Percentiles rank a stretch among this genome's conserved stretches.
phyloP scores from a whole-genome alignment of 2,113 vertebrate genomes.

The Brachypodius melanocephalos region DNA sequence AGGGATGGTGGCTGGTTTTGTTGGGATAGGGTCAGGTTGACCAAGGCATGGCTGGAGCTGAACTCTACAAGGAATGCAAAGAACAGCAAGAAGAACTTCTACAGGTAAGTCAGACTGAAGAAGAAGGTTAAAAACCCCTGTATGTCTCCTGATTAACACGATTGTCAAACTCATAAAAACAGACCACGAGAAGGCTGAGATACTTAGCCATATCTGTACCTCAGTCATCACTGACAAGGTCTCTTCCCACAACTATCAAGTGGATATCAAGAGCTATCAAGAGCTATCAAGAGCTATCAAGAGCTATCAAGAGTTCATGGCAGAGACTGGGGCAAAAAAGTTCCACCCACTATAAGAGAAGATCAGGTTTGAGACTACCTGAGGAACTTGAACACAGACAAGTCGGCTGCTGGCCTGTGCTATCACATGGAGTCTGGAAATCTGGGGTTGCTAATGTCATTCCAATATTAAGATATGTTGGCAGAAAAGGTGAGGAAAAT shows the following conservation, averaged over 20 bases:
- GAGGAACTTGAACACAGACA: background rate
- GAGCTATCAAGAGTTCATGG: background rate
- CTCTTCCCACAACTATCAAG: background rate
- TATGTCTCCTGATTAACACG: background rate
- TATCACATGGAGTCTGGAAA: background rate
- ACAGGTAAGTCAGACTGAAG: background rate
- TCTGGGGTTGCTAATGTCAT: background rate
- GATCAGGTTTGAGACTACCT: background rate
- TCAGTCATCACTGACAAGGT: background rate
- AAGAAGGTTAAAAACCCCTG: background rate
- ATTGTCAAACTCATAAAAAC: background rate
- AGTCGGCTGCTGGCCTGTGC: background rate
- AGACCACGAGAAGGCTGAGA: background rate
- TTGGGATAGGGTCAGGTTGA: background rate
- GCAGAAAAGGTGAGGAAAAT: background rate
- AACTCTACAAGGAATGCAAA: background rate
- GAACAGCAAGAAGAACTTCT: background rate
- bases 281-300: background rate
- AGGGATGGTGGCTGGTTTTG: background rate
- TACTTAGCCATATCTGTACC: background rate
- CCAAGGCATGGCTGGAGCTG: background rate
- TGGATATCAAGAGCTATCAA: too few relatives aligned
- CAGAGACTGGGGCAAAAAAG: background rate
- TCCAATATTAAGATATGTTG: background rate
- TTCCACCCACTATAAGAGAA: background rate